Base-by-base conservation (phyloP, 2,797 vertebrate genomes). In the Caiman crocodilus region DNA sequence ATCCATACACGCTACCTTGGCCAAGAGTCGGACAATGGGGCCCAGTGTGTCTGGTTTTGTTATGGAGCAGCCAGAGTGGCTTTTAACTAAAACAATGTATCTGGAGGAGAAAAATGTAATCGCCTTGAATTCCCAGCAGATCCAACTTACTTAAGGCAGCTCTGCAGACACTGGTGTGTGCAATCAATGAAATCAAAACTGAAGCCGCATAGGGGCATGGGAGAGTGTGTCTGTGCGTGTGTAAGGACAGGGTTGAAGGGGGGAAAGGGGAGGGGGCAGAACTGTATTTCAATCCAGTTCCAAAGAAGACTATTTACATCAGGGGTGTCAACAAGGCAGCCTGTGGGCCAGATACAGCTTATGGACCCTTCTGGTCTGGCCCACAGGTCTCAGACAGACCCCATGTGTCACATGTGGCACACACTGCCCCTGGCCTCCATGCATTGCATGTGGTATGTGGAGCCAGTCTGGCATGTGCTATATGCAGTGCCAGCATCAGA, bases 1-100 rank as follows among this genome's bases (percentile, higher is more conserved):
- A 96, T 96, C 96, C 82, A 94, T 96, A 86, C 14, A 16, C 0
- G 30, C 89, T 96, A 65, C 95, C 88, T 95, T 94, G 92, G 90
- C 94, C 92, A 93, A 85, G 92, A 85, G 65, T 75, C 0, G 85
- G 96, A 96, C 94, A 97, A 96, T 93, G 93, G 71, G 79, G 78
- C 92, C 92, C 79, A n/a, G 79, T 88, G 76, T 92, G 89, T 91
- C 95, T 92, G 88, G 90, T 86, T 95, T 94, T 94, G 95, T 93
- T 94, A 77, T 0, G 64, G 80, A 95, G 84, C 82, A 90, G 91
- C 61, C 87, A 42, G 91, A 96, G 94, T 90, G 93, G 95, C 97
- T 97, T 97, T 96, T 96, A 96, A 94, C 89, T 93, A 95, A 95
- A 95, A 96, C 88, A 90, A 93, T 23, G 90, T 60, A 92, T 91